Base-by-base conservation (phyloP, 2,113 vertebrate species). In the Carassius auratus region DNA sequence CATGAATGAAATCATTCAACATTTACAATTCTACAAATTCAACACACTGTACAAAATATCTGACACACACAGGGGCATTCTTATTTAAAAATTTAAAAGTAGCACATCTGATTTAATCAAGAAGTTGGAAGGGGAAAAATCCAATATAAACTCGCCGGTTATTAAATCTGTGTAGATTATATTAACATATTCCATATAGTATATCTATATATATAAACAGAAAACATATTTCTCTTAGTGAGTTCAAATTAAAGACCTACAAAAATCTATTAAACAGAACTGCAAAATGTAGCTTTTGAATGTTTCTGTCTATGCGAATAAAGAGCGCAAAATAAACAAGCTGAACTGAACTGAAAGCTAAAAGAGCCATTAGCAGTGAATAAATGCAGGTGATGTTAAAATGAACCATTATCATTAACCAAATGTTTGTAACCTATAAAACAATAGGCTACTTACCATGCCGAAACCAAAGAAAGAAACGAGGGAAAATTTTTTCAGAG, bases 371-470 rank as follows among this genome's bases (percentile, higher is more conserved):
- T 77, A 0, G 23, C 66, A n/a, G n/a, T 74, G 0, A 45, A n/a
- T 45, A 74, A n/a, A 12, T 45, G 4, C 12, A 5, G 30, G 14
- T 19, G 21, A 1, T 33, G 30, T 30, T 30, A 30, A 30, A 52
- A 52, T 52, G 15, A 69, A 30, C 12, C 23, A 33, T n/a, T 0
- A 33, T 21, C 0, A 33, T 52, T 42, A 45, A 45, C 42, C 33
- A 13, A 55, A 71, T 15, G 23, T 4, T 71, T 19, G 19, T 5
- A 36, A 23, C 45, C 45, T 10, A 45, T 10, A 45, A 45, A 10
- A 45, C 45, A 45, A 45, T 45, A 30, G 30, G 30, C 30, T 30
- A 45, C 45, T 71, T 69, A 84, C 84, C 75, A 38, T 88, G 62
- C 14, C 36, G 1, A 79, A 69, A 86, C 33, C 23, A 77, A 30